These are phyloP conservation scores for Celastrina argiolus DNA, from an alignment of 2,888 invertebrate species.

Conservation along the genomic window DNA sequence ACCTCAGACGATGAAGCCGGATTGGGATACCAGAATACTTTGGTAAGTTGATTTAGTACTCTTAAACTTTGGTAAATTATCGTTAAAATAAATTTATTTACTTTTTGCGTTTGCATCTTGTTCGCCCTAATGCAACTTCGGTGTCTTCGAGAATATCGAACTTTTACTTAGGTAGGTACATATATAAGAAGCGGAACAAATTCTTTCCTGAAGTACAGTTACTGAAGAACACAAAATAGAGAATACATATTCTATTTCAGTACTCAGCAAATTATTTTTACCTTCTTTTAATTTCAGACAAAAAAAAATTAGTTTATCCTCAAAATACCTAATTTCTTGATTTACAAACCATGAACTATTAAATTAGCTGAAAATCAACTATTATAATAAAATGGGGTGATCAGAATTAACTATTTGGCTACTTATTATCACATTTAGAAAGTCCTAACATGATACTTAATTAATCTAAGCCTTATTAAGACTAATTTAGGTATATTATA, in stretches of 20 bases:
- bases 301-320: not conserved
- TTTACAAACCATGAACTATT: too few species aligned
- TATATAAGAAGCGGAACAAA: not conserved
- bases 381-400: too few species aligned
- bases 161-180: conserved; percentile 1
- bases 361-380: too few species aligned
- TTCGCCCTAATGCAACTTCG: not conserved
- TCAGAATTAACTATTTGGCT: too few species aligned
- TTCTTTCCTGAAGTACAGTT: not conserved
- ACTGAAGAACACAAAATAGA: not conserved
- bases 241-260: too few species aligned
- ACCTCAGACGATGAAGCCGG: conserved; percentile 80
- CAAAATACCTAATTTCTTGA: too few species aligned
- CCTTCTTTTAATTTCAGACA: not conserved
- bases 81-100: conserved; percentile 28
- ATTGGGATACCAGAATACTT: conserved; percentile 83
- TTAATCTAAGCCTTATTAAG: too few species aligned
- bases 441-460: too few species aligned
- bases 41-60: conserved; percentile 71
- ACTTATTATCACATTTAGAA: too few species aligned
- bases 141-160: not conserved
- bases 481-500: too few species aligned
- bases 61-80: conserved; percentile 56
- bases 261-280: not conserved
- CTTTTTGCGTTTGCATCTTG: not conserved